Base-by-base conservation (phyloP, 35 echinoderm and acorn worm species). In the Heliocidaris erythrogramma region DNA sequence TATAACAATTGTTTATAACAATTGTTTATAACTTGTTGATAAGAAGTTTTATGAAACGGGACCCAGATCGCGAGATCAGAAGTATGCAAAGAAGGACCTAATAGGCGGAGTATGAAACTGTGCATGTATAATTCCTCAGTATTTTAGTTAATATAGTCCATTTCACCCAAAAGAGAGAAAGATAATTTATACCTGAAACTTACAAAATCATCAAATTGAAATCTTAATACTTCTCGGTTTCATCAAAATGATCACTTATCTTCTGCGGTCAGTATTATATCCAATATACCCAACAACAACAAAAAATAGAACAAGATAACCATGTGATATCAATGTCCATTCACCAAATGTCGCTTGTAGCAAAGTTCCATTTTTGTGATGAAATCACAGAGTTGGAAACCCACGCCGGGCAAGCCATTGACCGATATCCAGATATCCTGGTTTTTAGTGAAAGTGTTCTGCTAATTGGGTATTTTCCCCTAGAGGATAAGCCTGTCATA, bases 371-470 rank as follows among this genome's bases (percentile, higher is more conserved):
- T 24, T 78, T 78, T 78, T 78, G 65, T n/a, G 65, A 78, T 78
- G 65, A 78, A 78, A 78, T 78, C 65, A 27, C 18, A 7, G 21
- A 24, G 17, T 24, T 78, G 7, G 14, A 78, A 78, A 78, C 17
- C 65, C 65, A 78, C 21, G 65, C 65, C 65, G 18, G 18, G 65
- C 65, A 78, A 78, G 65, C 65, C 18, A 21, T 78, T 78, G 65
- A 78, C 65, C 65, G 65, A 78, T 18, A 78, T 78, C 65, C 65
- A 78, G 65, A 27, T 78, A 78, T 78, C 65, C 65, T 78, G 65
- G 65, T 78, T 78, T 78, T 78, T 78, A 78, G 65, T 78, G 65
- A 78, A 78, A 78, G 65, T 78, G 65, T 78, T 78, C 65, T 78
- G 65, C 65, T 78, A 78, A 78, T 78, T 78, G 65, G 65, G 65